Conservation (phyloP, 2,113 vertebrate species). For the Catagonus wagneri region DNA sequence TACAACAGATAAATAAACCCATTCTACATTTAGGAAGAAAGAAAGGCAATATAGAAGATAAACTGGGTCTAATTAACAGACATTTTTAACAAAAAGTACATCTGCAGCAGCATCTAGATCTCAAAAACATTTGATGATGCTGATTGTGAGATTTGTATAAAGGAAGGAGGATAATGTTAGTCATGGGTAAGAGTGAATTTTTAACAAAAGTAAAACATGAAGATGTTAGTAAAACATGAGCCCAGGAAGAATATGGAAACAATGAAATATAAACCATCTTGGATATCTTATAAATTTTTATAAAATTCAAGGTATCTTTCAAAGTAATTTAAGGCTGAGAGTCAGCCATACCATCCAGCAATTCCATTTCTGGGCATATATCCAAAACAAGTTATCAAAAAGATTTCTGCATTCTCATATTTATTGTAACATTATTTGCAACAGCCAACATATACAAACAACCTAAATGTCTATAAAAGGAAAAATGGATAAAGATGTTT, state of each 20-base stretch:
- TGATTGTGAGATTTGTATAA: neutral
- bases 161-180: neutral
- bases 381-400: neutral
- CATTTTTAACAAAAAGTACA: neutral
- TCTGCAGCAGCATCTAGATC: neutral
- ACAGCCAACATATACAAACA: neutral
- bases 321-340: neutral
- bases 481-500: neutral
- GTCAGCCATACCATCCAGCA: neutral
- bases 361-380: neutral
- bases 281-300: neutral
- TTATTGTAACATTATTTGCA: neutral
- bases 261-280: neutral
- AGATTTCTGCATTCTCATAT: neutral
- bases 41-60: neutral
- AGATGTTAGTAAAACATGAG: neutral
- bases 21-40: conserved; percentile 18
- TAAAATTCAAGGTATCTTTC: conserved; percentile 1
- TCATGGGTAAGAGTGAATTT: neutral
- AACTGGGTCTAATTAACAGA: neutral
- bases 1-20: neutral
- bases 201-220: neutral
- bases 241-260: neutral
- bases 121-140: neutral
- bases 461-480: neutral